Evolutionary conservation across 1,140 invertebrate genomes (phyloP), one percentile per base, ranked within the genome.

Genomic region (Rhagoletis pomonella): DNA sequence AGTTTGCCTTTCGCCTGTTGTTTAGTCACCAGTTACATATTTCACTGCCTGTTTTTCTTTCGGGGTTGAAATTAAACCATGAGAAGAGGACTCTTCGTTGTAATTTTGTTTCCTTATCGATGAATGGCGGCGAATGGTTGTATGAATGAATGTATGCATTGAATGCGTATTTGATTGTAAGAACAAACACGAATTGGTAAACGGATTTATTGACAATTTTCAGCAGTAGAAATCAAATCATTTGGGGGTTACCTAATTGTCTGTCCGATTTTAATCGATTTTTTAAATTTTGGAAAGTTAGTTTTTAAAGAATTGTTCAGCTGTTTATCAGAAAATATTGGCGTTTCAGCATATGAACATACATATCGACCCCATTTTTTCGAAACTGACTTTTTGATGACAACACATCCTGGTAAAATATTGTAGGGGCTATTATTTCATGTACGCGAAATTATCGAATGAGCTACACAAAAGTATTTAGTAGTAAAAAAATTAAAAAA

Each of bases 181-280:
- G 73, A 47, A 81, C 73, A 81, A 81, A 81, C 73, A 44, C 44
- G 47, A 81, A 85, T 44, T 62, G 84, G 58, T 62, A 85, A 85
- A 85, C 84, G 84, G 84, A 85, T 85, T 85, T 85, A 47, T 29
- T 62, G 84, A 44, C 84, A 85, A 85, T 85, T 85, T 58, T 85
- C 84, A 12, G 12, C 19, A 6, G 55, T 62, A 85, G 59, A 85
- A 85, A 60, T 60, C 84, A 85, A 85, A 85, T 85, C 84, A 42
- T 60, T 85, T 62, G 29, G 84, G 84, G 58, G 44, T 85, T 85
- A 19, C 39, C 84, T 44, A 85, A 85, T 85, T 62, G 84, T 58
- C 55, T 44, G 6, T 81, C 10, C 7, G 44, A 29, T 55, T 81
- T 81, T n/a, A 55, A 55, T 81, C 55, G 73, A 29, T 50, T 81